These are phyloP conservation scores for Lethrus apterus DNA, from an alignment of 1,140 invertebrate genomes.

Conservation along the genomic window DNA sequence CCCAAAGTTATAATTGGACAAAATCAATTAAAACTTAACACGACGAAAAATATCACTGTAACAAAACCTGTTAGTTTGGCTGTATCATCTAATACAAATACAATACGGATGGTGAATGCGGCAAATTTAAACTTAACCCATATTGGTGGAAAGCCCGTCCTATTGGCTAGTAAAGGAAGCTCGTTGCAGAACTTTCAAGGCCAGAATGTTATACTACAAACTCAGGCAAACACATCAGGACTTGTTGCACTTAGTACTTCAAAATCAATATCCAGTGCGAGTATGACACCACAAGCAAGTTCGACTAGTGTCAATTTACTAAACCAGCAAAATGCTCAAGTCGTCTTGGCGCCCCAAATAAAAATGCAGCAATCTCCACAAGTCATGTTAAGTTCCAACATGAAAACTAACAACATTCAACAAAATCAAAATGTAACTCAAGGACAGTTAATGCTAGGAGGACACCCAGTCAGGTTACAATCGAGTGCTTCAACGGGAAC, in stretches of 20 bases:
- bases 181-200: constrained; percentile 39
- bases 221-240: constrained; percentile 23
- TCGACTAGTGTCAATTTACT: constrained; percentile 29
- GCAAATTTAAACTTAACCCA: constrained; percentile 47
- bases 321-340: constrained; percentile 29
- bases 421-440: constrained; percentile 16
- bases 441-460: constrained; percentile 41
- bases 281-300: constrained; percentile 13
- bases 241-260: constrained; percentile 37
- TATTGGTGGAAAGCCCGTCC: constrained; percentile 56
- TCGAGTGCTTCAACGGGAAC: constrained; percentile 27
- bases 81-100: constrained; percentile 23
- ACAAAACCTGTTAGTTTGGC: constrained; percentile 23
- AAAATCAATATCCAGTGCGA: constrained; percentile 21
- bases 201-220: constrained; percentile 37
- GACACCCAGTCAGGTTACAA: constrained; percentile 36
- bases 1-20: constrained; percentile 33
- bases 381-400: constrained; percentile 27
- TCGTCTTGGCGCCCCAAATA: constrained; percentile 22
- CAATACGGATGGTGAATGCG: constrained; percentile 49
- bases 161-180: constrained; percentile 51
- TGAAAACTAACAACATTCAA: constrained; percentile 7
- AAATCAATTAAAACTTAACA: constrained; percentile 27
- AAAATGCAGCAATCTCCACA: constrained; percentile 24
- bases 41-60: constrained; percentile 19